phyloP scores from a whole-genome alignment of 2,113 vertebrate genomes.

The Urocolius indicus region DNA sequence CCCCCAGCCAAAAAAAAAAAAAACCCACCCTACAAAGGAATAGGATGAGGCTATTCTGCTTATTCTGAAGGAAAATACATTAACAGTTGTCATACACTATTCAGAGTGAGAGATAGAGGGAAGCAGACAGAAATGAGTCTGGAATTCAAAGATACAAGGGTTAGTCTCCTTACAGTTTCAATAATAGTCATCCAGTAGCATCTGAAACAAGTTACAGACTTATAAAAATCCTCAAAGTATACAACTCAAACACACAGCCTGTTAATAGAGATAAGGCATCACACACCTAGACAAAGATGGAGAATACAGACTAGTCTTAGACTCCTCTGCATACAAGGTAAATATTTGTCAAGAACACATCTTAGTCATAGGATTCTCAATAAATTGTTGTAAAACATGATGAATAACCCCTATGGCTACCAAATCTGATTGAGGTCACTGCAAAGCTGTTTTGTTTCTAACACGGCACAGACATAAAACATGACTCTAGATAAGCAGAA shows the following conservation, averaged over 20 bases:
- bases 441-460: conserved; percentile 8
- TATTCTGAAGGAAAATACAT: neutral
- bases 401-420: neutral
- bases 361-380: neutral
- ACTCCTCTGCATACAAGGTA: neutral
- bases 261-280: neutral
- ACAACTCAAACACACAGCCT: neutral
- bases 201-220: neutral
- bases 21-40: neutral
- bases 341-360: neutral
- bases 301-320: neutral
- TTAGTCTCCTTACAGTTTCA: neutral
- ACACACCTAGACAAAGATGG: neutral
- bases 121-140: neutral
- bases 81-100: neutral
- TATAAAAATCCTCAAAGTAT: neutral
- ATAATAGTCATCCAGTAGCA: neutral
- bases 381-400: neutral
- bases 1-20: neutral
- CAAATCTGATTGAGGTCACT: neutral
- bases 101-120: rapidly evolving
- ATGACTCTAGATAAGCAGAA: neutral
- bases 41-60: neutral
- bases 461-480: neutral
- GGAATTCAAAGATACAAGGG: neutral